Evolutionary conservation across 2,113 vertebrate species (phyloP).

Genomic region (Corvus moneduloides): DNA sequence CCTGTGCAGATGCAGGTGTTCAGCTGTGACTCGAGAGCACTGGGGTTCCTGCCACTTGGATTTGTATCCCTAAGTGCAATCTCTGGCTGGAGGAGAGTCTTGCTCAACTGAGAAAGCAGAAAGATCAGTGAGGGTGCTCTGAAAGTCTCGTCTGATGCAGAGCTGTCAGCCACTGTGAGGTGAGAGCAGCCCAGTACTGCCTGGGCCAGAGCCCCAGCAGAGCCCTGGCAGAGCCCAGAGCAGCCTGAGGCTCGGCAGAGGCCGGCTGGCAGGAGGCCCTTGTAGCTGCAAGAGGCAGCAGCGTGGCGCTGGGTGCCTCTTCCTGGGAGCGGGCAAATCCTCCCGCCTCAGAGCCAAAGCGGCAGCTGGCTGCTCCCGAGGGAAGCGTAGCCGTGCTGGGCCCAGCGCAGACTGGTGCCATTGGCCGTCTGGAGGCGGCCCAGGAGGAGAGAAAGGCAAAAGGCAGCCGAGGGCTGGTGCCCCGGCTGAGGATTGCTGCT

Average conservation of each 20-base stretch:
- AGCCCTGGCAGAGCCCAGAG: background rate
- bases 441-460: no score
- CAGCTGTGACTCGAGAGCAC: slow-evolving; percentile 2
- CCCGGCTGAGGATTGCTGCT: background rate
- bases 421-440: no score
- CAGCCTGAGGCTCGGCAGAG: background rate
- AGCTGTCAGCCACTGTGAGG: background rate
- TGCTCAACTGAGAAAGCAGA: background rate
- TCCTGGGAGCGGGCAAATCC: no score
- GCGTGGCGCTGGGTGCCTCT: background rate
- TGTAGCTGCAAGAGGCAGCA: background rate
- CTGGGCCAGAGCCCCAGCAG: background rate
- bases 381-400: no score
- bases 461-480: background rate
- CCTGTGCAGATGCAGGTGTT: background rate
- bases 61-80: slow-evolving; percentile 44
- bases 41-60: slow-evolving; percentile 46
- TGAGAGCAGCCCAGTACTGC: background rate
- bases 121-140: background rate
- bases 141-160: background rate
- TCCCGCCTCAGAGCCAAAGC: no score
- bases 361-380: no score
- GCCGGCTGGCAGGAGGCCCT: background rate
- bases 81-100: slow-evolving; percentile 58
- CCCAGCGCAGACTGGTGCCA: no score